phyloP scores from a whole-genome alignment of 2,113 vertebrate species.

The Mastomys natalensis region DNA sequence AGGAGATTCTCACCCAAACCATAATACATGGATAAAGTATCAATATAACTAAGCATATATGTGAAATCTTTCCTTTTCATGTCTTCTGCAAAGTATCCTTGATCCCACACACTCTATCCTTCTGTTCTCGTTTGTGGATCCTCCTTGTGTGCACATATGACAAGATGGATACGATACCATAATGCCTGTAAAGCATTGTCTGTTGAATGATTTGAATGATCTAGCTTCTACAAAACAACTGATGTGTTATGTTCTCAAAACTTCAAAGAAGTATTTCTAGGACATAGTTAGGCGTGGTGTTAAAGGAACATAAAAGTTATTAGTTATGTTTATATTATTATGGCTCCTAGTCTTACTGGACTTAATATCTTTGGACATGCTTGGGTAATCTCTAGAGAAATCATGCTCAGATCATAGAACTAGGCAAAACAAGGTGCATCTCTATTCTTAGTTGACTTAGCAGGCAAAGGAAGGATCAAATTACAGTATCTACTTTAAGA shows the following conservation, averaged over 20 bases:
- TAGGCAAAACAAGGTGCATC: background rate
- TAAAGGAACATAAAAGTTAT: background rate
- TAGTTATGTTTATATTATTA: background rate
- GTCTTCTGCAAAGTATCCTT: background rate
- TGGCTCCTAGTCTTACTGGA: background rate
- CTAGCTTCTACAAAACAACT: background rate
- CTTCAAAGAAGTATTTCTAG: constrained; percentile 38
- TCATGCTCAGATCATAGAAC: constrained; percentile 13
- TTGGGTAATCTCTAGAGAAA: background rate
- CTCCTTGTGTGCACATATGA: background rate
- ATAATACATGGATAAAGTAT: background rate
- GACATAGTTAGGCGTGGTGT: background rate
- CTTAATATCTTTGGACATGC: background rate
- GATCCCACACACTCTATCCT: background rate
- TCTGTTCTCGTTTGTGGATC: background rate
- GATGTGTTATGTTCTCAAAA: background rate
- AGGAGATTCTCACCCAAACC: background rate
- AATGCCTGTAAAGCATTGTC: background rate
- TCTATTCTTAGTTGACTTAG: background rate
- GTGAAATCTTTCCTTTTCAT: background rate
- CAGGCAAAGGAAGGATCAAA: background rate
- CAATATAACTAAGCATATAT: background rate
- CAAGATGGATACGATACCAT: background rate
- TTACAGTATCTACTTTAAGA: background rate
- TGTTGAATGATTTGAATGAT: background rate